These are phyloP conservation scores for Quadroppia sp. DNA, from an alignment of 2,888 invertebrate genomes.

Conservation along the genomic window DNA sequence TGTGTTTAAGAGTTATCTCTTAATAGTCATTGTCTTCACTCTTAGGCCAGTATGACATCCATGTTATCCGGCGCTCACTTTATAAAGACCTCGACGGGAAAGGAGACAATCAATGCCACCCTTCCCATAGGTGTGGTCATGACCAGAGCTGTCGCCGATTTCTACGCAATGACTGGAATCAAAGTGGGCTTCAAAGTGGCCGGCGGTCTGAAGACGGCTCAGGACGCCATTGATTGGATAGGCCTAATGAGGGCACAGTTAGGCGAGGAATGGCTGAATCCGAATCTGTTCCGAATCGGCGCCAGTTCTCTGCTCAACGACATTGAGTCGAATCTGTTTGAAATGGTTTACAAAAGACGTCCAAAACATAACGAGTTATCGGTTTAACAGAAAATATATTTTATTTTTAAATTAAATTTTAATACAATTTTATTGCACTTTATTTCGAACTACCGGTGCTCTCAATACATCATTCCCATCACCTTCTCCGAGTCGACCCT, in stretches of 20 bases:
- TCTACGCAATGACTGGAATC: slow-evolving; percentile 64
- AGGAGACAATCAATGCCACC: slow-evolving; percentile 91
- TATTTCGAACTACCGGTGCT: too few relatives aligned
- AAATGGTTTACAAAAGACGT: slow-evolving; percentile 21
- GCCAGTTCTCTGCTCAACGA: slow-evolving; percentile 84
- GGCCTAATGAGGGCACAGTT: slow-evolving; percentile 75
- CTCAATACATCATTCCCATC: slow-evolving; percentile 27
- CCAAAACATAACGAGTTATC: slow-evolving; percentile 35
- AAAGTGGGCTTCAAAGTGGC: slow-evolving; percentile 89
- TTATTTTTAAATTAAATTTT: too few relatives aligned
- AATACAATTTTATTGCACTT: too few relatives aligned
- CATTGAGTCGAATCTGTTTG: slow-evolving; percentile 56
- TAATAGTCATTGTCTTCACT: neutral
- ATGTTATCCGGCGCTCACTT: slow-evolving; percentile 74
- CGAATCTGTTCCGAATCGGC: slow-evolving; percentile 79
- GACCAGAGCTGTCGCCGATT: slow-evolving; percentile 84
- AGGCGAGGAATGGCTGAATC: slow-evolving; percentile 78
- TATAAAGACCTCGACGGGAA: slow-evolving; percentile 94
- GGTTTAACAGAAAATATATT: neutral
- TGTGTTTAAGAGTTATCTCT: neutral
- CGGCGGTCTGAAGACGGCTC: slow-evolving; percentile 81
- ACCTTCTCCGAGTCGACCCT: slow-evolving; percentile 46
- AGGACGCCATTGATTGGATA: slow-evolving; percentile 82
- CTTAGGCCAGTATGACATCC: slow-evolving; percentile 40
- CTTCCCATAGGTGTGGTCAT: slow-evolving; percentile 85